phyloP scores from a whole-genome alignment of 2,797 vertebrate species.

The Psittacula derbiana region DNA sequence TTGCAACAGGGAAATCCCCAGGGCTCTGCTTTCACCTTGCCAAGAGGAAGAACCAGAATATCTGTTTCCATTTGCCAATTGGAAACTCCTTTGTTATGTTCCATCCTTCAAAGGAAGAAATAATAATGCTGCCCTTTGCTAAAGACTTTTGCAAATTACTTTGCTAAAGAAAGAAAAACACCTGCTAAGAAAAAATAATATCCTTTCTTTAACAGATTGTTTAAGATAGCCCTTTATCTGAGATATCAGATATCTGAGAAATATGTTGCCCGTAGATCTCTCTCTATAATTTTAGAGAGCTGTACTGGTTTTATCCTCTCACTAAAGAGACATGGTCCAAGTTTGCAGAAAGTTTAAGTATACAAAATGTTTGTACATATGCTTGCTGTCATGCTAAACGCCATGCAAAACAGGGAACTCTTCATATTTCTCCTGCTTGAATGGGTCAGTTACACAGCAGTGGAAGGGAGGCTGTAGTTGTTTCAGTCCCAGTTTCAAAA shows the following conservation, averaged over 20 bases:
- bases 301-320: neutral
- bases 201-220: neutral
- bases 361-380: neutral
- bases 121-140: neutral
- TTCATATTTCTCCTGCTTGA: neutral
- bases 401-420: neutral
- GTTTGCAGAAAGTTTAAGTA: neutral
- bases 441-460: neutral
- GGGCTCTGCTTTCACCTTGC: conserved; percentile 34
- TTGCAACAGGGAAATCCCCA: neutral
- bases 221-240: neutral
- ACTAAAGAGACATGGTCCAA: neutral
- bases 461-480: neutral
- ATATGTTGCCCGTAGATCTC: neutral
- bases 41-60: conserved; percentile 62
- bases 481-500: neutral
- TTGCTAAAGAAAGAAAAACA: neutral
- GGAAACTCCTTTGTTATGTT: conserved; percentile 52
- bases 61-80: conserved; percentile 26
- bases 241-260: neutral
- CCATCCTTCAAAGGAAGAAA: conserved; percentile 24
- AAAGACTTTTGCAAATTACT: neutral
- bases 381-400: neutral
- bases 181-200: conserved; percentile 11
- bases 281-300: neutral